phyloP scores from a whole-genome alignment of 2,113 vertebrate species.

The Aspidoscelis tigris region DNA sequence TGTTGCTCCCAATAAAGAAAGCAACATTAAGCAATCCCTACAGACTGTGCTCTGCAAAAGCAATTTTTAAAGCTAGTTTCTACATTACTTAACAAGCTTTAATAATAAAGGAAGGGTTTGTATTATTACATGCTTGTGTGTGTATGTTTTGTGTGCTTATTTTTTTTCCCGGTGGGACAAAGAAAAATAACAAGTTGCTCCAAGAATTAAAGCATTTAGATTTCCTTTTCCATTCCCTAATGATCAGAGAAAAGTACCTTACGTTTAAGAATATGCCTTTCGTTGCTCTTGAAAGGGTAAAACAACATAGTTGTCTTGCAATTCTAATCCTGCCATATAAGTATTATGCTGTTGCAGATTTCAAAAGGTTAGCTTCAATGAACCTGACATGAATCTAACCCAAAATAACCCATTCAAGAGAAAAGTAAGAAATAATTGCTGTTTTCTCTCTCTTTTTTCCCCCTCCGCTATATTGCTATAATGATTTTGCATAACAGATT shows the following conservation, averaged over 20 bases:
- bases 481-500: conserved; percentile 98
- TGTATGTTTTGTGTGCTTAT: not conserved
- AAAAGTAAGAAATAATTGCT: conserved; percentile 99
- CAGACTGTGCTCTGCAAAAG: not conserved
- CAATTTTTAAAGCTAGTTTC: conserved; percentile 43
- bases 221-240: conserved; percentile 52
- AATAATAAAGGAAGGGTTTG: conserved; percentile 46
- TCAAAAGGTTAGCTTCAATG: conserved; percentile 89
- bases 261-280: conserved; percentile 52
- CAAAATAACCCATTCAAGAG: conserved; percentile 95
- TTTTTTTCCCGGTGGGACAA: conserved; percentile 18
- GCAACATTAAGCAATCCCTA: not conserved
- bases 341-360: conserved; percentile 82
- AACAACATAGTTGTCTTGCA: conserved; percentile 66
- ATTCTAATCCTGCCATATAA: conserved; percentile 73
- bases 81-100: conserved; percentile 36
- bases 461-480: conserved; percentile 92
- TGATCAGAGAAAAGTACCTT: conserved; percentile 68
- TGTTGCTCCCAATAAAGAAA: conserved; percentile 20
- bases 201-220: conserved; percentile 54
- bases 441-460: conserved; percentile 89
- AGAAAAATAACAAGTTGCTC: conserved; percentile 54
- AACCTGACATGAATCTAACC: conserved; percentile 93
- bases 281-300: conserved; percentile 69
- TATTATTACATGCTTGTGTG: conserved; percentile 51